Evolutionary conservation across 2,888 invertebrate genomes (phyloP).

Genomic region (Eristalinus aeneus): DNA sequence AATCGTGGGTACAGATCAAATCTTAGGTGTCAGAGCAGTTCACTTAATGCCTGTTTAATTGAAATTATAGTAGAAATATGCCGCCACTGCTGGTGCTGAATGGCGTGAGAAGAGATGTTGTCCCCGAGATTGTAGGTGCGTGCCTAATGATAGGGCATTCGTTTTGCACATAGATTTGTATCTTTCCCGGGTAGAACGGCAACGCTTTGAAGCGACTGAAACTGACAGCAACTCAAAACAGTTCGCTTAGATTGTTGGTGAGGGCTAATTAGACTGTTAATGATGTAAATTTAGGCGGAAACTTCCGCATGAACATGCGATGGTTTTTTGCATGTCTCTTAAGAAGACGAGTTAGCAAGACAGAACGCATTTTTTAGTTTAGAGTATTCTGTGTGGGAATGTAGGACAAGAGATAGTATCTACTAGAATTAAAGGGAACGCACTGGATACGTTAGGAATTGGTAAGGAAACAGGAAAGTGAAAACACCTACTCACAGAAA

Average conservation of each 20-base stretch:
- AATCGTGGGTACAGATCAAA: slow-evolving; percentile 19
- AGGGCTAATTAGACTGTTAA: background rate
- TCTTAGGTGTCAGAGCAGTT: slow-evolving; percentile 33
- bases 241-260: background rate
- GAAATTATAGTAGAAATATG: slow-evolving; percentile 2
- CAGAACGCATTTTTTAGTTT: no score
- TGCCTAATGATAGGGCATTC: background rate
- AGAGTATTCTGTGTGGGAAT: no score
- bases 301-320: background rate
- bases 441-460: no score
- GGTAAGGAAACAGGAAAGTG: no score
- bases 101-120: background rate
- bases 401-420: no score
- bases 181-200: background rate
- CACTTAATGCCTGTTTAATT: slow-evolving; percentile 29
- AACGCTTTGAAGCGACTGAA: background rate
- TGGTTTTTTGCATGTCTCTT: background rate
- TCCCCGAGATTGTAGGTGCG: background rate
- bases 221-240: background rate
- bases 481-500: no score
- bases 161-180: background rate
- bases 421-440: no score
- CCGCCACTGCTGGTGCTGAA: background rate
- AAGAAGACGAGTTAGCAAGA: background rate
- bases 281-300: background rate